Percentiles rank a stretch among this genome's conserved stretches.
These are phyloP conservation scores for Leptura quadrifasciata DNA, from an alignment of 2,888 invertebrate genomes.

Conservation along the genomic window DNA sequence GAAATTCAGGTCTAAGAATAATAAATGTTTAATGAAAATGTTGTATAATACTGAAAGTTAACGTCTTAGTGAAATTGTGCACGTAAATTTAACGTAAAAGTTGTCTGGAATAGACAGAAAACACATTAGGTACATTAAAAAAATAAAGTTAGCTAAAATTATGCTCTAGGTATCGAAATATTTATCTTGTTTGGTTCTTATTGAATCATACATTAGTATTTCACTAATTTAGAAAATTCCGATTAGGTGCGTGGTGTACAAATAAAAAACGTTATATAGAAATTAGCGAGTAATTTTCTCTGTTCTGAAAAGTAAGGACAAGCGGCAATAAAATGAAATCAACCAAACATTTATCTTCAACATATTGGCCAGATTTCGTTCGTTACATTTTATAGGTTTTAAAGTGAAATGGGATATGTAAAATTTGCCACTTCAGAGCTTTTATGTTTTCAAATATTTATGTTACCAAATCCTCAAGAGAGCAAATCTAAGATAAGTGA, in stretches of 20 bases:
- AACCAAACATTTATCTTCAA: neutral
- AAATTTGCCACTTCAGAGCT: conserved; percentile 18
- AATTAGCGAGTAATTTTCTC: too few relatives aligned
- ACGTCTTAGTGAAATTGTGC: neutral
- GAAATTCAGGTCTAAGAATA: neutral
- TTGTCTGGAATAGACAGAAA: neutral
- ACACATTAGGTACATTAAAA: too few relatives aligned
- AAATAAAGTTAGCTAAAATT: too few relatives aligned
- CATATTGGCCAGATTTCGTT: neutral
- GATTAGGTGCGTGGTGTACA: too few relatives aligned
- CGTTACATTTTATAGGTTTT: conserved; percentile 24
- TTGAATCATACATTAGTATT: too few relatives aligned
- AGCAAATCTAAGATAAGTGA: neutral
- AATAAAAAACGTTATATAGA: too few relatives aligned
- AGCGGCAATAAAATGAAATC: neutral
- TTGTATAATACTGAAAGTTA: too few relatives aligned
- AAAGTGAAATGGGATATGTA: conserved; percentile 10
- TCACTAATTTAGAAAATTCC: too few relatives aligned
- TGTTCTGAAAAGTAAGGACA: too few relatives aligned
- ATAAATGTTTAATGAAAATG: neutral
- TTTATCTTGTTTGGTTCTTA: too few relatives aligned
- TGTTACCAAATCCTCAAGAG: neutral
- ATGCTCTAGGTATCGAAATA: too few relatives aligned
- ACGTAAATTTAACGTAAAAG: neutral
- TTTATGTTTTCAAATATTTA: conserved; percentile 14